Evolutionary conservation across 2,888 invertebrate genomes (phyloP).

Genomic region (Chrysotoxum bicinctum): DNA sequence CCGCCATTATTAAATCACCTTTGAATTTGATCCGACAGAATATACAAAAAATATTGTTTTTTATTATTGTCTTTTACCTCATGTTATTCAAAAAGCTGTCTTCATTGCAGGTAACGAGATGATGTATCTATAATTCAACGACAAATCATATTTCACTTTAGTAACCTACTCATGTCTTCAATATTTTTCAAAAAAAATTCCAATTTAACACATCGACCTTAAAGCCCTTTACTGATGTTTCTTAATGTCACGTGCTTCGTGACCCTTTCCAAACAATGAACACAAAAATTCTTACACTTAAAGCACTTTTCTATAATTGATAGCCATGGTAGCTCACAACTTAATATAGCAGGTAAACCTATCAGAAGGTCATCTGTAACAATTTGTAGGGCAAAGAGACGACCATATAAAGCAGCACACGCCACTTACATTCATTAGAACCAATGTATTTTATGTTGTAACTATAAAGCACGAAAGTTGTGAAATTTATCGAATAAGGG

Average conservation of each 20-base stretch:
- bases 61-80: too few species aligned
- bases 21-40: too few species aligned
- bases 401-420: neutral
- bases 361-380: slow-evolving; percentile 26
- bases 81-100: too few species aligned
- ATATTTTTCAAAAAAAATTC: too few species aligned
- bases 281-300: neutral
- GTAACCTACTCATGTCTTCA: too few species aligned
- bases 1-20: too few species aligned
- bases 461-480: neutral
- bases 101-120: too few species aligned
- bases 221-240: neutral
- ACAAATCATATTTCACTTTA: too few species aligned
- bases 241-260: neutral
- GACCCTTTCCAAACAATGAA: neutral
- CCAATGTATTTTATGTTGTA: slow-evolving; percentile 3
- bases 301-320: neutral
- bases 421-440: neutral
- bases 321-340: slow-evolving; percentile 2
- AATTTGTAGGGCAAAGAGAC: neutral
- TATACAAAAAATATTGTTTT: too few species aligned
- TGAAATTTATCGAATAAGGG: slow-evolving; percentile 3
- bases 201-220: neutral
- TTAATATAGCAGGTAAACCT: neutral
- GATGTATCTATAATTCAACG: too few species aligned